Percentiles rank a stretch among this genome's conserved stretches.
Conservation (phyloP, 2,113 vertebrate genomes). For the Petrocephalus microphthalmus region DNA sequence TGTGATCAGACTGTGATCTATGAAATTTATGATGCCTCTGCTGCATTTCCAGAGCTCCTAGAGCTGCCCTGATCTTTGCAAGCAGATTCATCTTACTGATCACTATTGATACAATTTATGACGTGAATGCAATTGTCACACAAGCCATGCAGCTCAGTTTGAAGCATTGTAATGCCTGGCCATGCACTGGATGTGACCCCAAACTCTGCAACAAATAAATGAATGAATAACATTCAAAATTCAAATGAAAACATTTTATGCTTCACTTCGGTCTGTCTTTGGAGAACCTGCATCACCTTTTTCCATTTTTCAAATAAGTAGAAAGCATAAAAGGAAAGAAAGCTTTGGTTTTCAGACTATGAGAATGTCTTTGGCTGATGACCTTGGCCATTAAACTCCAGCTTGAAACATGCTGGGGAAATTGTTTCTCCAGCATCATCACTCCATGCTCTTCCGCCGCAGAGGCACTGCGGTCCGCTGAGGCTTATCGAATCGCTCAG, state of each 20-base stretch:
- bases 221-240: neutral
- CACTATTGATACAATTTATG: neutral
- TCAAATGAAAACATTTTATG: neutral
- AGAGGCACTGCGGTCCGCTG: slow-evolving; percentile 28
- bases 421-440: slow-evolving; percentile 53
- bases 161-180: neutral
- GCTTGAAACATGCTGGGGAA: slow-evolving; percentile 53
- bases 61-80: neutral
- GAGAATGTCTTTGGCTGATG: slow-evolving; percentile 38
- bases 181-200: neutral
- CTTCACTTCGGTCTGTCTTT: neutral
- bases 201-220: neutral
- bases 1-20: neutral
- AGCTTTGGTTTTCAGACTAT: neutral
- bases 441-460: slow-evolving; percentile 32
- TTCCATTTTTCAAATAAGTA: neutral
- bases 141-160: neutral
- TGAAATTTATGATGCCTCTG: neutral
- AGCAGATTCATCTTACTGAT: neutral
- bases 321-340: neutral
- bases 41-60: neutral
- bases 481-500: slow-evolving; percentile 40
- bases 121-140: neutral
- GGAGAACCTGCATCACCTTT: neutral
- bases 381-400: slow-evolving; percentile 64